Percentiles rank a stretch among this genome's conserved stretches.
These are phyloP conservation scores for Odontamblyopus lacepedii DNA, from an alignment of 2,797 vertebrate species.

Conservation along the genomic window DNA sequence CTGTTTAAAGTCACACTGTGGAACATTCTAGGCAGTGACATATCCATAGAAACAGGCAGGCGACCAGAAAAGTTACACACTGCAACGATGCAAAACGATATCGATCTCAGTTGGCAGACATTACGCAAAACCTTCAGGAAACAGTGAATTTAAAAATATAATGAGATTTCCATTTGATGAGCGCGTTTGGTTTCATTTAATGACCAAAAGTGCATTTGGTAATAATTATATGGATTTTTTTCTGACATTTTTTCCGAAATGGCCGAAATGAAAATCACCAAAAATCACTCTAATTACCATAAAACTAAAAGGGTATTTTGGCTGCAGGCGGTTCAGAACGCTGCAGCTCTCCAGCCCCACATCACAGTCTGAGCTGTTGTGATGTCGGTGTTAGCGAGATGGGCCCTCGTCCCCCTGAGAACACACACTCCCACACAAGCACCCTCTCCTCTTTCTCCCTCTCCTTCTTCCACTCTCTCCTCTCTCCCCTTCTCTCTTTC, in stretches of 20 bases:
- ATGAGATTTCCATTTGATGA: too few relatives aligned
- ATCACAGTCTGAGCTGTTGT: slow-evolving; percentile 16
- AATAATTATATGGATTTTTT: neutral
- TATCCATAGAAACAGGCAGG: too few relatives aligned
- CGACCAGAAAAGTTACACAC: too few relatives aligned
- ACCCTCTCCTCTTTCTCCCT: neutral
- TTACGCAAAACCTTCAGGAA: too few relatives aligned
- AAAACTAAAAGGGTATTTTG: neutral
- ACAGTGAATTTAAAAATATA: too few relatives aligned
- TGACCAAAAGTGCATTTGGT: neutral
- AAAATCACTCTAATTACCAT: neutral
- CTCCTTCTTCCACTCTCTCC: neutral
- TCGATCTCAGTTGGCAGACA: too few relatives aligned
- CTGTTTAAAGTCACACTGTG: too few relatives aligned
- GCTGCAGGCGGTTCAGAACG: neutral
- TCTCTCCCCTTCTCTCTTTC: neutral
- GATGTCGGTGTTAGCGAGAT: slow-evolving; percentile 19
- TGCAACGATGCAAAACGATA: too few relatives aligned
- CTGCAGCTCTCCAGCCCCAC: neutral
- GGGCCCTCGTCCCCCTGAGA: slow-evolving; percentile 28
- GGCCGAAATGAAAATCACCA: neutral
- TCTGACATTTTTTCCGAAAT: neutral
- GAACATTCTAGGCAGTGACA: too few relatives aligned
- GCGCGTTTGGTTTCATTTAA: neutral
- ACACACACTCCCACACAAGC: slow-evolving; percentile 29